These are phyloP conservation scores for Enteromius viviparus DNA, from an alignment of 2,797 vertebrate species.

Conservation along the genomic window DNA sequence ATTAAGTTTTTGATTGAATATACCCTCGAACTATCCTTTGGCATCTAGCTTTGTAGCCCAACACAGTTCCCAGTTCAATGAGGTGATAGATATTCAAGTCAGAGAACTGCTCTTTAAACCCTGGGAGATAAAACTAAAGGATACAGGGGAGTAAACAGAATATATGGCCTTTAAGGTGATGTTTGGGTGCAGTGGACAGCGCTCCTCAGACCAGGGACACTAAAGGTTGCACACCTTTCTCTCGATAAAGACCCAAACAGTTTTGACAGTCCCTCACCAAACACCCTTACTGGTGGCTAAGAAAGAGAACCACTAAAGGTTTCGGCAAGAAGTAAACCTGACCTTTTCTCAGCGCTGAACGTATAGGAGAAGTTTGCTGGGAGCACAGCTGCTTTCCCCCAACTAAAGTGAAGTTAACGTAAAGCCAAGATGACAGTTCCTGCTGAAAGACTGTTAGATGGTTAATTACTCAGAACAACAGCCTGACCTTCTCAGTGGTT, in stretches of 20 bases:
- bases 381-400: constrained; percentile 37
- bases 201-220: constrained; percentile 71
- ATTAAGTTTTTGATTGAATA: not conserved
- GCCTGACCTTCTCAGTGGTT: constrained; percentile 69
- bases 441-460: constrained; percentile 61
- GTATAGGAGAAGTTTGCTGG: constrained; percentile 61
- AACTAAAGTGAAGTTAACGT: constrained; percentile 43
- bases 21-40: not conserved
- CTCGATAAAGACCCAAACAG: constrained; percentile 65
- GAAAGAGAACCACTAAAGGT: constrained; percentile 64
- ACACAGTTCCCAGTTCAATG: constrained; percentile 32
- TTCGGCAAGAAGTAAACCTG: constrained; percentile 67
- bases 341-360: constrained; percentile 73
- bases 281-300: constrained; percentile 65
- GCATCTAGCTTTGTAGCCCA: not conserved
- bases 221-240: constrained; percentile 76
- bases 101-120: constrained; percentile 57
- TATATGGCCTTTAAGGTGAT: constrained; percentile 79
- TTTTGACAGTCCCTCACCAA: constrained; percentile 76
- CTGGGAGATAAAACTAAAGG: constrained; percentile 71
- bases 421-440: constrained; percentile 58
- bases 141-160: constrained; percentile 74
- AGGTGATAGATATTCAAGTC: constrained; percentile 70
- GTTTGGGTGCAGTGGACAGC: constrained; percentile 67
- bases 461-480: constrained; percentile 70